These are phyloP conservation scores for Drosophila equinoxialis DNA, from an alignment of 1,140 invertebrate genomes.

Conservation along the genomic window DNA sequence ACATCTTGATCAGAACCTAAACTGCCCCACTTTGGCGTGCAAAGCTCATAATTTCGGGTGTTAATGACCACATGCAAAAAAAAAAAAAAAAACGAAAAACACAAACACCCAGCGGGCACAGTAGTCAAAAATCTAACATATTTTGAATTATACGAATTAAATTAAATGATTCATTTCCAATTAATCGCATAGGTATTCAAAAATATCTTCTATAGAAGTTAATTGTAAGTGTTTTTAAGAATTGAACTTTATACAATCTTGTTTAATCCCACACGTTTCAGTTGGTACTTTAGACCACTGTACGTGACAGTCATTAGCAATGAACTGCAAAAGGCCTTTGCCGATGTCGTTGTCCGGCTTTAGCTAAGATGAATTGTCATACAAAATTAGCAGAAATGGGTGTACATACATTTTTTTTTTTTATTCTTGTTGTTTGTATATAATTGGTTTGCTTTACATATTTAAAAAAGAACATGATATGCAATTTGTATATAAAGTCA, in stretches of 20 bases:
- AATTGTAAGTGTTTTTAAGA: neutral
- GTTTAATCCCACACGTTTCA: neutral
- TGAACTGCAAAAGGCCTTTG: slow-evolving; percentile 2
- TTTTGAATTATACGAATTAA: neutral
- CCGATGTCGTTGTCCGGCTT: slow-evolving; percentile 2
- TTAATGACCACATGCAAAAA: slow-evolving; percentile 44
- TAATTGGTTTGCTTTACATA: slow-evolving; percentile 28
- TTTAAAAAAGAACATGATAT: slow-evolving; percentile 53
- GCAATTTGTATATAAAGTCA: slow-evolving; percentile 39
- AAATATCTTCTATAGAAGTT: neutral
- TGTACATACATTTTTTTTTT: slow-evolving; percentile 14
- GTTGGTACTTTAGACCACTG: neutral
- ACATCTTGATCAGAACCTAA: slow-evolving; percentile 31
- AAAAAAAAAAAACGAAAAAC: neutral
- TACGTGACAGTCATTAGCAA: slow-evolving; percentile 12
- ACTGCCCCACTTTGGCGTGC: slow-evolving; percentile 57
- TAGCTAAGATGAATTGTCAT: slow-evolving; percentile 25
- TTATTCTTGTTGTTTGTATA: slow-evolving; percentile 33
- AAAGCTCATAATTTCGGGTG: slow-evolving; percentile 57
- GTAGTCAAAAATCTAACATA: slow-evolving; percentile 3
- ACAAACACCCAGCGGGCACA: neutral
- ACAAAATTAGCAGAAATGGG: slow-evolving; percentile 35
- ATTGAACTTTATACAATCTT: neutral
- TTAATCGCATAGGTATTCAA: neutral
- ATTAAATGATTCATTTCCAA: neutral